Conservation (phyloP, 1,140 invertebrate species). For the Metopolophium dirhodum region DNA sequence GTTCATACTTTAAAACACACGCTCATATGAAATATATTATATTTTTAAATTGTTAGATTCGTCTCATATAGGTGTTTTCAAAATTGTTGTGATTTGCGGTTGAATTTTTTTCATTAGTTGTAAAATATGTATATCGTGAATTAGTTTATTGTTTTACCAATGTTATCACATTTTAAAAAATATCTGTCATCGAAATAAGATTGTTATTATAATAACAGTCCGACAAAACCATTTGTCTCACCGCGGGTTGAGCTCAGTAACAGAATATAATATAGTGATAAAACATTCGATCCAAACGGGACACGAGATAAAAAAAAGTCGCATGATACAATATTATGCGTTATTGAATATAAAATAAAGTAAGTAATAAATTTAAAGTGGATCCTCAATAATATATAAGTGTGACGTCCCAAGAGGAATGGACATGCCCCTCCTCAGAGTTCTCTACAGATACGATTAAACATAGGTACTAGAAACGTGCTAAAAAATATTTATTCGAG, state of each 20-base stretch:
- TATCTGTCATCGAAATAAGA: not conserved
- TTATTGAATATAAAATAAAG: not conserved
- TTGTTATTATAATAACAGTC: not conserved
- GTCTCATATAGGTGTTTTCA: not conserved
- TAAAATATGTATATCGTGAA: not conserved
- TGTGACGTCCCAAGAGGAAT: too few species aligned
- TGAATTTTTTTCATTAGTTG: too few species aligned
- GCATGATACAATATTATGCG: not conserved
- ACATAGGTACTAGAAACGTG: too few species aligned
- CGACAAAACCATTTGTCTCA: not conserved
- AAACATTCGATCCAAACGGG: too few species aligned
- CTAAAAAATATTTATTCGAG: too few species aligned
- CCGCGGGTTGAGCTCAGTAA: not conserved
- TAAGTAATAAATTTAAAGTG: not conserved
- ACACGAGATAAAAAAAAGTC: not conserved
- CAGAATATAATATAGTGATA: not conserved
- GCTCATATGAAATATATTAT: not conserved
- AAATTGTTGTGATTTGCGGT: not conserved
- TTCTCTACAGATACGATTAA: too few species aligned
- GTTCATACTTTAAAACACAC: not conserved
- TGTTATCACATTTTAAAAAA: not conserved
- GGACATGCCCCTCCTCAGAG: too few species aligned
- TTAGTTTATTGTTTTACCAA: not conserved
- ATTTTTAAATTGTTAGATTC: too few species aligned
- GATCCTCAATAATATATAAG: too few species aligned